phyloP scores from a whole-genome alignment of 2,113 vertebrate genomes.

The Malurus alboscapulatus region DNA sequence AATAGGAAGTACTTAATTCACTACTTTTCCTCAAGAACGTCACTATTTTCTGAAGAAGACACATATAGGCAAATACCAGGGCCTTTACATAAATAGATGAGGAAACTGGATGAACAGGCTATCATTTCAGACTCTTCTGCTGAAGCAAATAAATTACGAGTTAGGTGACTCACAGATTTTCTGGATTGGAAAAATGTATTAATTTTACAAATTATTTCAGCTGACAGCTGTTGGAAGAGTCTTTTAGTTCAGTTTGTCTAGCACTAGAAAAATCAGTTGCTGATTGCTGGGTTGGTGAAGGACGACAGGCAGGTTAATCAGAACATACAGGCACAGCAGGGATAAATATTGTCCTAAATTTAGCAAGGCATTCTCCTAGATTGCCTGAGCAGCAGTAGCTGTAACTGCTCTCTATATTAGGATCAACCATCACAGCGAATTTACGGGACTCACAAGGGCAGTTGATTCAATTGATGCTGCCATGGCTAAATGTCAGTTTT shows the following conservation, averaged over 20 bases:
- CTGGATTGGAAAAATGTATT: not conserved
- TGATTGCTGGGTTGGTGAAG: not conserved
- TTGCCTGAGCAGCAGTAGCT: not conserved
- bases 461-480: not conserved
- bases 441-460: slow-evolving; percentile 28
- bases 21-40: not conserved
- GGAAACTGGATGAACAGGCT: not conserved
- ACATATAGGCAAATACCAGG: not conserved
- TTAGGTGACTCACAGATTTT: not conserved
- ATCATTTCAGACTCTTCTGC: not conserved
- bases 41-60: not conserved
- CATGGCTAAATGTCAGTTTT: not conserved
- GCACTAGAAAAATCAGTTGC: not conserved
- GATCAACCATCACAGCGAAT: not conserved
- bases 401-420: not conserved
- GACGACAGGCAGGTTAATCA: slow-evolving; percentile 21
- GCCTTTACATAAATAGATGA: not conserved
- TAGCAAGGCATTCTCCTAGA: slow-evolving; percentile 27
- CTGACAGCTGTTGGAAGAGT: not conserved
- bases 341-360: slow-evolving; percentile 46
- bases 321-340: not conserved
- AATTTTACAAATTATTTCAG: not conserved
- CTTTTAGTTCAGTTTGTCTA: not conserved
- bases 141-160: not conserved
- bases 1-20: not conserved